Base-by-base conservation (phyloP, 2,888 invertebrate species). In the Dryomyza anilis region DNA sequence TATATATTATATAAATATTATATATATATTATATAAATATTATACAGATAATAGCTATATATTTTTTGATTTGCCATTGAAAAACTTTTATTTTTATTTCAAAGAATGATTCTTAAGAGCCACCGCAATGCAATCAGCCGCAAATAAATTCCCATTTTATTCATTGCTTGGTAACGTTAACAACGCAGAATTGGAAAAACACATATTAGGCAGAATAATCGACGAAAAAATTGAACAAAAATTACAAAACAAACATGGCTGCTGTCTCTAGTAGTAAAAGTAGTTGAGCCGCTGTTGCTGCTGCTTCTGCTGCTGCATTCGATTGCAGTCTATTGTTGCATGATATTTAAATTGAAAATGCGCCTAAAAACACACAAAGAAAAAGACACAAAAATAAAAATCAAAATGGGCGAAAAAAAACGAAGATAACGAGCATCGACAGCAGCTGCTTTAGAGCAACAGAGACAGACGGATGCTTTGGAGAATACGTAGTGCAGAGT, bases 291-390 rank as follows among this genome's bases (percentile, higher is more conserved):
- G 55, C 14, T 55, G 36, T 36, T 36, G 25, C 25, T 50, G 56
- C 25, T 56, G 36, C n/a, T 52, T 12, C 29, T 39, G n/a, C 5
- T 10, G 23, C 25, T 56, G 21, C 23, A 39, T 21, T 58, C 16
- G n/a, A 48, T 45, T 12, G 29, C 46, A 27, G 30, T 30, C 59
- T 59, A 33, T 10, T 48, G 21, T 45, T 46, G 46, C 45, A 46
- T 46, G 58, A 58, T 46, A 58, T 58, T 36, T 46, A 46, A 58
- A 59, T 48, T 59, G 48, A 48, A 59, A 30, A 59, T 45, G 59
- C 46, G 59, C 59, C 59, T 48, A 48, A 59, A 57, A 46, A 33
- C 21, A 46, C 19, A 56, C 56, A 45, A 6, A 56, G 16, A 39
- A 21, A 14, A 39, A 56, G 4, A 25, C 39, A 43, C 16, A n/a